A percentile compares a stretch with the other conserved stretches of the same genome.
phyloP scores from a whole-genome alignment of 2,797 vertebrate species.

The Fistularia tabacaria region DNA sequence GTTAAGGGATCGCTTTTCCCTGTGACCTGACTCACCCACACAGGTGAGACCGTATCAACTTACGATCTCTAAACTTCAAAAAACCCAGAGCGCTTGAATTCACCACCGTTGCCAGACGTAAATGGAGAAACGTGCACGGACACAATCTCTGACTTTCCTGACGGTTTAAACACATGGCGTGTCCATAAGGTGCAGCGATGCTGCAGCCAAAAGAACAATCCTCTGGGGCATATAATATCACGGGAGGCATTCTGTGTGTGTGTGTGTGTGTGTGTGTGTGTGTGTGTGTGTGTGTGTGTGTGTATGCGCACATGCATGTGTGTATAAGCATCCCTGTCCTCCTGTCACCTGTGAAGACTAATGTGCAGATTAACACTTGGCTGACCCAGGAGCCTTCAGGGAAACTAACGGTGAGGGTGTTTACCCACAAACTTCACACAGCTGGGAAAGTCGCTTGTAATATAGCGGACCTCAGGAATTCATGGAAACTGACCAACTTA shows the following conservation, averaged over 20 bases:
- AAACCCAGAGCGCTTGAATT: constrained; percentile 13
- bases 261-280: background rate
- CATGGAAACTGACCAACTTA: constrained; percentile 38
- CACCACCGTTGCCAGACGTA: constrained; percentile 23
- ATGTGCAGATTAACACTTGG: constrained; percentile 68
- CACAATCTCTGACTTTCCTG: constrained; percentile 21
- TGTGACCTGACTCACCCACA: constrained; percentile 32
- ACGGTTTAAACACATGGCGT: constrained; percentile 6
- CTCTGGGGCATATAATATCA: constrained; percentile 36
- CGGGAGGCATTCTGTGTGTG: constrained; percentile 24
- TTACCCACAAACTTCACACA: constrained; percentile 62
- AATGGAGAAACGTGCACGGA: constrained; percentile 32
- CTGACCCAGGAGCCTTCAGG: constrained; percentile 61
- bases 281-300: constrained; percentile 12
- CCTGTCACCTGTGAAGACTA: constrained; percentile 57
- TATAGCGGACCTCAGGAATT: constrained; percentile 15
- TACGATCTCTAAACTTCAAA: constrained; percentile 37
- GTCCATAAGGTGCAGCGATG: background rate
- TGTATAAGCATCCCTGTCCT: constrained; percentile 18
- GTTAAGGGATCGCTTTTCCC: constrained; percentile 38
- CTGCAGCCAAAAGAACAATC: constrained; percentile 33
- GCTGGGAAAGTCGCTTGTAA: constrained; percentile 22
- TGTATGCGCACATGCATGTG: constrained; percentile 8
- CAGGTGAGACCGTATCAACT: constrained; percentile 35
- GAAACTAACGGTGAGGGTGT: constrained; percentile 44